Evolutionary conservation across 30 jellyfish, hydroid and myxozoan genomes (phyloP), one percentile per base, ranked within the genome.

Genomic region (Phacellophora camtschatica): DNA sequence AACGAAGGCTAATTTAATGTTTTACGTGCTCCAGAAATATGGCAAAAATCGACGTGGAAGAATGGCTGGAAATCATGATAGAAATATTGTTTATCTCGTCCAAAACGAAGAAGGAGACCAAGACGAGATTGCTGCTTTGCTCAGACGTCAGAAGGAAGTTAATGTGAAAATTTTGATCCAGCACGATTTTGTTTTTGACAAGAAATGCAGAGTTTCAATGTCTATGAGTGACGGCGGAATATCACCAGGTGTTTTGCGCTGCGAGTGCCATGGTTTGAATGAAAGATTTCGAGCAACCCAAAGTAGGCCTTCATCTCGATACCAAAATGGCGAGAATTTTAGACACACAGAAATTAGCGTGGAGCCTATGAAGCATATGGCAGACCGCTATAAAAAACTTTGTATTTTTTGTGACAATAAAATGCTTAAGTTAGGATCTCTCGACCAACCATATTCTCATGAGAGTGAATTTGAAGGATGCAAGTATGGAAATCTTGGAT

Each of bases 1-100:
- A 1, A 67, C 74, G 34, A 72, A 54, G 54, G 61, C 54, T 13
- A 59, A 62, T 8, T 32, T 51, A 20, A 72, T 72, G 32, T 66
- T 56, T 3, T 53, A 27, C 35, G n/a, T 72, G 0, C 74, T 72
- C 35, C 86, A 72, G 46, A 54, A 72, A 24, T 53, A 56, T 34
- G 58, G 20, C 50, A 32, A 29, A 29, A 15, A 15, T 5, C 15
- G 13, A 2, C 51, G 46, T n/a, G 32, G 32, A 28, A 65, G 74
- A 4, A 72, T 7, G 46, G 34, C 50, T 31, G 54, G 74, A 25
- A 7, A 53, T 12, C 13, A 43, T 15, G 43, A 29, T 31, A 30
- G 41, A 59, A 29, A 31, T 13, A 72, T 65, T 8, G 54, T 72
- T 0, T 72, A 72, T 53, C 71, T 72, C 41, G 49, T 72, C 18